Evolutionary conservation across 2,888 invertebrate genomes (phyloP).

Genomic region (Aleiodes leptofemur): DNA sequence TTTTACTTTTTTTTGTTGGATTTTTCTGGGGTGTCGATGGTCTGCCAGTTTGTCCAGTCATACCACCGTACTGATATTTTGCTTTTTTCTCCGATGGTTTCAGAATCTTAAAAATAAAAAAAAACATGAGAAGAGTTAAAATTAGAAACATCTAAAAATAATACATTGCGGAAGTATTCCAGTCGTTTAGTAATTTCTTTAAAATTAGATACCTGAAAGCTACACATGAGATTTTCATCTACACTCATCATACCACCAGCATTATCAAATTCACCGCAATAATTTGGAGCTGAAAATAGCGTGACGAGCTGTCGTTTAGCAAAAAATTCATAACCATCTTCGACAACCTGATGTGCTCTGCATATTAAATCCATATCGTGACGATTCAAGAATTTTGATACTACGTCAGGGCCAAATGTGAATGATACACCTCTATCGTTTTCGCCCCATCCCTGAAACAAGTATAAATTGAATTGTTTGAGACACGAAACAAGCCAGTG

Average conservation of each 20-base stretch:
- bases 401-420: constrained; percentile 98
- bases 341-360: constrained; percentile 97
- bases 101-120: constrained; percentile 83
- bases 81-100: constrained; percentile 99
- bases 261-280: constrained; percentile 99
- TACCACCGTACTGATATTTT: constrained; percentile 96
- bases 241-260: constrained; percentile 99
- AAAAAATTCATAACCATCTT: constrained; percentile 99
- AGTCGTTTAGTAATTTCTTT: constrained; percentile 18
- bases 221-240: constrained; percentile 99
- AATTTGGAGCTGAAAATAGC: constrained; percentile 98
- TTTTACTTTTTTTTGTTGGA: constrained; percentile 76
- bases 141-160: constrained; percentile 10
- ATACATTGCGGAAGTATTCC: constrained; percentile 16
- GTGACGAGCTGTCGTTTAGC: constrained; percentile 98
- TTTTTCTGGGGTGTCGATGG: constrained; percentile 90
- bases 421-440: constrained; percentile 99
- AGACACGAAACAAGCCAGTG: not conserved
- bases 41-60: constrained; percentile 82
- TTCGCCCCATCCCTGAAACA: constrained; percentile 90
- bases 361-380: constrained; percentile 98
- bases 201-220: constrained; percentile 89
- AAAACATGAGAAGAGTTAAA: constrained; percentile 2
- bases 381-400: constrained; percentile 95
- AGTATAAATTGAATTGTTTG: constrained; percentile 16